Percentiles rank a stretch among this genome's conserved stretches.
Evolutionary conservation across 1,140 invertebrate genomes (phyloP).

Genomic region (Meloidogyne floridensis): DNA sequence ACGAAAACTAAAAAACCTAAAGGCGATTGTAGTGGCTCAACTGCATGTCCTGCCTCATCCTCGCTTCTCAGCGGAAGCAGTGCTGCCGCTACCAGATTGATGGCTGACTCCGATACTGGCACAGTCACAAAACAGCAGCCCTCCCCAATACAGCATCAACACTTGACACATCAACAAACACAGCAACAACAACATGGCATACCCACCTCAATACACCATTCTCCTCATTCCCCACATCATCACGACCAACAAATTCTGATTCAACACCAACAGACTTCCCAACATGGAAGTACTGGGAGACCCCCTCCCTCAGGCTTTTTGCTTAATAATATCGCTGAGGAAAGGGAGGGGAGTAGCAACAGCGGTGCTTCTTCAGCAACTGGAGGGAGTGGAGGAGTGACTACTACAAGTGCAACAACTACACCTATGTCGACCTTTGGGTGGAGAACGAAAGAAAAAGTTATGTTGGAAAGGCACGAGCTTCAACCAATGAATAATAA

Average conservation of each 20-base stretch:
- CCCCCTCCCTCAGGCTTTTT: background rate
- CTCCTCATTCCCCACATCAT: conserved; percentile 9
- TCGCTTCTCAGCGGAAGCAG: background rate
- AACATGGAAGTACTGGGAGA: background rate
- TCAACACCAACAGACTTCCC: background rate
- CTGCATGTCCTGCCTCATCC: background rate
- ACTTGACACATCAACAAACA: conserved; percentile 2
- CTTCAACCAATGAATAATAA: conserved; percentile 14
- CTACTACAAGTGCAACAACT: background rate
- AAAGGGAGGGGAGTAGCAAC: background rate
- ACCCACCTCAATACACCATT: background rate
- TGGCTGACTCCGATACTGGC: background rate
- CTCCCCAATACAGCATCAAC: conserved; percentile 9
- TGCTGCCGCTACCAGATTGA: conserved; percentile 15
- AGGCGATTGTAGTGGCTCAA: conserved; percentile 23
- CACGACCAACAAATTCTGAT: conserved; percentile 5
- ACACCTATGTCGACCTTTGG: conserved; percentile 16
- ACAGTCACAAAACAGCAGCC: conserved; percentile 18
- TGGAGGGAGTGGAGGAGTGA: background rate
- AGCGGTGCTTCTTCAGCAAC: conserved; percentile 8
- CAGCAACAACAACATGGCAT: conserved; percentile 8
- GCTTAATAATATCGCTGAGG: background rate
- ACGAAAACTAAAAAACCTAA: conserved; percentile 19
- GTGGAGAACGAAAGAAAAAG: conserved; percentile 14
- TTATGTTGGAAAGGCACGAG: conserved; percentile 28